phyloP scores from a whole-genome alignment of 1,140 invertebrate genomes.

The Centruroides sculpturatus region DNA sequence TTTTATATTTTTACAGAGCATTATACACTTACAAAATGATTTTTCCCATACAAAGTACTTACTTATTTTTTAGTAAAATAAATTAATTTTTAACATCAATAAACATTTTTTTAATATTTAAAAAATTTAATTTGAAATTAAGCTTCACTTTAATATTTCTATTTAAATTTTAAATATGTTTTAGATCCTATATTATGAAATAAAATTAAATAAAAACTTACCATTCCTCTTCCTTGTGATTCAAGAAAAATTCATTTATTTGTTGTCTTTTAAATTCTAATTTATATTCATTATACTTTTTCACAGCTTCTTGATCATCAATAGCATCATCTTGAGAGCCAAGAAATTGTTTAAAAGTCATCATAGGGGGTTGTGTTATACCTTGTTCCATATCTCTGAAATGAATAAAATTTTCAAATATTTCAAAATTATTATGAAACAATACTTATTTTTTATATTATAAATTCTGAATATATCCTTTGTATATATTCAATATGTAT shows the following conservation, averaged over 20 bases:
- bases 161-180: no score
- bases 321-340: slow-evolving; percentile 93
- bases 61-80: no score
- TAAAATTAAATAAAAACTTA: slow-evolving; percentile 36
- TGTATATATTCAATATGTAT: no score
- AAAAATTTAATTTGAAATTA: no score
- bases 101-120: no score
- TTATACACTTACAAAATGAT: no score
- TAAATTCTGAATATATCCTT: no score
- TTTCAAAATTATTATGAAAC: neutral
- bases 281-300: slow-evolving; percentile 98
- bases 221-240: slow-evolving; percentile 99
- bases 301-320: slow-evolving; percentile 89
- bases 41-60: no score
- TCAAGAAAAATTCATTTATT: slow-evolving; percentile 95
- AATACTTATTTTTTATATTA: no score
- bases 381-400: slow-evolving; percentile 21
- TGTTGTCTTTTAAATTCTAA: slow-evolving; percentile 90
- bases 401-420: neutral
- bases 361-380: slow-evolving; percentile 69
- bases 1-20: no score
- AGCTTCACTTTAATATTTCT: no score
- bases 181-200: neutral
- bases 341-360: slow-evolving; percentile 94
- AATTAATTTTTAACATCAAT: no score